Evolutionary conservation across 2,888 invertebrate genomes (phyloP).

Genomic region (Sisyra terminalis): DNA sequence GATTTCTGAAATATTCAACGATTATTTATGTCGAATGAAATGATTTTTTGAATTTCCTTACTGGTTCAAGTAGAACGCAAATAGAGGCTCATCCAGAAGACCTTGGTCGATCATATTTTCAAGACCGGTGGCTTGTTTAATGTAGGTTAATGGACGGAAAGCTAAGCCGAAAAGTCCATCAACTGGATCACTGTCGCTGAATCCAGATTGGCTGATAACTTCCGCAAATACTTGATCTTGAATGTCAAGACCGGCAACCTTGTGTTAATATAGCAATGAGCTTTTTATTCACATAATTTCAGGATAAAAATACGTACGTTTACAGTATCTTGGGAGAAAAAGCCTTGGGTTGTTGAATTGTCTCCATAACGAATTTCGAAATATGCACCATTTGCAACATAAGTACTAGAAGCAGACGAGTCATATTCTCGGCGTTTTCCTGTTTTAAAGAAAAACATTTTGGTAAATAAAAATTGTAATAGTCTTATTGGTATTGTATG

Average conservation of each 20-base stretch:
- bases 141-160: constrained; percentile 69
- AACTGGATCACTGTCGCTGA: constrained; percentile 75
- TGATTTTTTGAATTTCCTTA: too few species aligned
- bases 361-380: constrained; percentile 85
- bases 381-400: constrained; percentile 64
- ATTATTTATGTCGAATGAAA: too few species aligned
- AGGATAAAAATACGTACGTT: constrained; percentile 48
- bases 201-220: constrained; percentile 77
- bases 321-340: constrained; percentile 71
- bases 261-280: too few species aligned
- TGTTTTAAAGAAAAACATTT: too few species aligned
- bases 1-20: too few species aligned
- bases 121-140: constrained; percentile 72
- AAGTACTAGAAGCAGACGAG: constrained; percentile 54
- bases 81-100: constrained; percentile 47
- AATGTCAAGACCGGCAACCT: constrained; percentile 37
- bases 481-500: too few species aligned
- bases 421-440: too few species aligned
- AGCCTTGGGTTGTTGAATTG: constrained; percentile 71
- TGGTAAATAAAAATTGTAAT: too few species aligned
- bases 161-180: constrained; percentile 90
- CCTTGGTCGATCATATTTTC: constrained; percentile 32
- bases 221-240: constrained; percentile 83
- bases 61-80: constrained; percentile 59
- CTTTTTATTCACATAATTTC: too few species aligned